phyloP scores from a whole-genome alignment of 2,888 invertebrate genomes.

The Frankliniella intonsa region DNA sequence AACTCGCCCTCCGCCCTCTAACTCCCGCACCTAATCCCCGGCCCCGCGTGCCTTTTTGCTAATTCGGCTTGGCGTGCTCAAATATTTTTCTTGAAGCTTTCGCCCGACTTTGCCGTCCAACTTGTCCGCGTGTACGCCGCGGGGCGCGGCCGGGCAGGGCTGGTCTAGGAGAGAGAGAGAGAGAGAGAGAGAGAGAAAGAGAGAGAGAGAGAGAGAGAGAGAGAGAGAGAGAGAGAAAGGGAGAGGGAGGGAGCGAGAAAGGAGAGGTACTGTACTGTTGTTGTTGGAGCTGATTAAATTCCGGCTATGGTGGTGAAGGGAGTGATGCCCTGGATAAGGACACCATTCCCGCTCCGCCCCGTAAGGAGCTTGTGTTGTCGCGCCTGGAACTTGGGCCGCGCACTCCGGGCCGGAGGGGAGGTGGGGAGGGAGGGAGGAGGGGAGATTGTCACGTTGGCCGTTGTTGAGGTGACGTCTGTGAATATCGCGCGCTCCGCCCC shows the following conservation, averaged over 20 bases:
- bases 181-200: no score
- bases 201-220: no score
- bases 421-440: background rate
- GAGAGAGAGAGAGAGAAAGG: background rate
- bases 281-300: conserved; percentile 12
- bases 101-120: background rate
- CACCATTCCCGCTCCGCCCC: background rate
- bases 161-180: background rate
- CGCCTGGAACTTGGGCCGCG: background rate
- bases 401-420: background rate
- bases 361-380: background rate
- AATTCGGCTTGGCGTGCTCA: background rate
- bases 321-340: conserved; percentile 6
- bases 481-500: background rate
- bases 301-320: background rate
- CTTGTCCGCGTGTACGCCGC: background rate
- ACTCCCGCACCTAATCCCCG: background rate
- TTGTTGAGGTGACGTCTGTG: conserved; percentile 6
- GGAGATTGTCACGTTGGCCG: background rate
- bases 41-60: background rate
- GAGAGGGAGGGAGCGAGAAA: background rate
- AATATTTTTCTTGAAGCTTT: background rate
- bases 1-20: background rate
- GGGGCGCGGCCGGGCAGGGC: background rate
- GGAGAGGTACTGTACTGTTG: background rate